Evolutionary conservation across 2,113 vertebrate genomes (phyloP).

Genomic region (Sphyrna mokarran): DNA sequence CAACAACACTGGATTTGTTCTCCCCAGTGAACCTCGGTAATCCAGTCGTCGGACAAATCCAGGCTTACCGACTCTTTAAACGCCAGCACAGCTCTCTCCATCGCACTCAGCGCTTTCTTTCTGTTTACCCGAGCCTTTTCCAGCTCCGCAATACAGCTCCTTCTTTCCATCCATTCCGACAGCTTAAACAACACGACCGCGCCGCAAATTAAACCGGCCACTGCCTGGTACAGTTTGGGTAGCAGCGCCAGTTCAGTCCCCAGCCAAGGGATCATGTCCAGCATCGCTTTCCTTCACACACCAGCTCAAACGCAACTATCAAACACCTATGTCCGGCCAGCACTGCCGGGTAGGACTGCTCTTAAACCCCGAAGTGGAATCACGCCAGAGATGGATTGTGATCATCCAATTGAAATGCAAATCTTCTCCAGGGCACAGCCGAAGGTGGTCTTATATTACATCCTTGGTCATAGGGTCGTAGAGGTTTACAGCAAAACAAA

Average conservation of each 20-base stretch:
- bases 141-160: conserved; percentile 44
- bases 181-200: conserved; percentile 39
- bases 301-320: neutral
- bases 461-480: too few relatives aligned
- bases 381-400: neutral
- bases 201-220: conserved; percentile 40
- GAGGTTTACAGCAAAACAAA: too few relatives aligned
- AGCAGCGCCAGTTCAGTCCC: conserved; percentile 41
- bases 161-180: conserved; percentile 39
- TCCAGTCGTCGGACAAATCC: neutral
- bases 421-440: neutral
- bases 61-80: conserved; percentile 43
- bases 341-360: neutral
- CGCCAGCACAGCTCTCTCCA: conserved; percentile 41
- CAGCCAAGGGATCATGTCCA: conserved; percentile 37
- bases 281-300: neutral
- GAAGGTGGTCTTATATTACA: too few relatives aligned
- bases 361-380: neutral
- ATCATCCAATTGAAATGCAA: neutral
- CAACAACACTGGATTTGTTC: too few relatives aligned
- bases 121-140: conserved; percentile 38
- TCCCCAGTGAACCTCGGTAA: neutral
- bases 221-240: neutral
- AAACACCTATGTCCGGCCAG: neutral
- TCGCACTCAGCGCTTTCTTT: conserved; percentile 42